Percentiles rank a stretch among this genome's conserved stretches.
phyloP scores from a whole-genome alignment of 2,113 vertebrate species.

The Cottus gobio region DNA sequence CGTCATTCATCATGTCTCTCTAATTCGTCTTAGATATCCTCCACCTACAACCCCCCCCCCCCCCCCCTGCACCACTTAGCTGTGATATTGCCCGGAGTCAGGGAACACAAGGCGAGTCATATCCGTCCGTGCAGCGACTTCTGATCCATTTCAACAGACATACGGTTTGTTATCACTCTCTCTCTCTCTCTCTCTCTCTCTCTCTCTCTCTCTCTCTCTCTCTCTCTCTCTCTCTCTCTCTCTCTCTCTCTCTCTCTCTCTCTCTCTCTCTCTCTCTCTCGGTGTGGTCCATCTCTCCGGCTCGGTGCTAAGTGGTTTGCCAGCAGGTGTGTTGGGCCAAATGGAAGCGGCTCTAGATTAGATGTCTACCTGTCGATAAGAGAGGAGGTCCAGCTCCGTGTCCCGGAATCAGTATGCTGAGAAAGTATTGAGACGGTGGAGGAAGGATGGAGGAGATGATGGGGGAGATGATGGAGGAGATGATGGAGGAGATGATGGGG shows the following conservation, averaged over 20 bases:
- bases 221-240: constrained; percentile 31
- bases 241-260: constrained; percentile 45
- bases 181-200: too few relatives aligned
- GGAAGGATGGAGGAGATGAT: neutral
- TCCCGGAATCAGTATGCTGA: constrained; percentile 15
- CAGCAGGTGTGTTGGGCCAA: constrained; percentile 71
- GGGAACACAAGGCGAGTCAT: constrained; percentile 56
- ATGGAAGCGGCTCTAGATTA: constrained; percentile 74
- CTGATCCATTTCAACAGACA: constrained; percentile 54
- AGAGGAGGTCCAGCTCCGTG: constrained; percentile 61
- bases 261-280: constrained; percentile 32
- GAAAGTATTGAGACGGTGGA: constrained; percentile 26
- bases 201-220: constrained; percentile 24
- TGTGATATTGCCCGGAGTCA: constrained; percentile 64
- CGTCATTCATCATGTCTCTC: constrained; percentile 81
- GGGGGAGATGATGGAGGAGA: too few relatives aligned
- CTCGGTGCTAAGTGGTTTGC: constrained; percentile 72
- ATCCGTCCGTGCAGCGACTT: constrained; percentile 52
- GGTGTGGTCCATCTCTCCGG: constrained; percentile 65
- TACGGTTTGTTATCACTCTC: constrained; percentile 47
- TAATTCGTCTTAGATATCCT: constrained; percentile 78
- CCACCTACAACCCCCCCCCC: constrained; percentile 24
- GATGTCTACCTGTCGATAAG: constrained; percentile 72
- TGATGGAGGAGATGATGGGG: too few relatives aligned
- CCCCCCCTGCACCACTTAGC: constrained; percentile 54